A percentile compares a stretch with the other conserved stretches of the same genome.
These are phyloP conservation scores for Australoheros facetus DNA, from an alignment of 2,797 vertebrate genomes.

Conservation along the genomic window DNA sequence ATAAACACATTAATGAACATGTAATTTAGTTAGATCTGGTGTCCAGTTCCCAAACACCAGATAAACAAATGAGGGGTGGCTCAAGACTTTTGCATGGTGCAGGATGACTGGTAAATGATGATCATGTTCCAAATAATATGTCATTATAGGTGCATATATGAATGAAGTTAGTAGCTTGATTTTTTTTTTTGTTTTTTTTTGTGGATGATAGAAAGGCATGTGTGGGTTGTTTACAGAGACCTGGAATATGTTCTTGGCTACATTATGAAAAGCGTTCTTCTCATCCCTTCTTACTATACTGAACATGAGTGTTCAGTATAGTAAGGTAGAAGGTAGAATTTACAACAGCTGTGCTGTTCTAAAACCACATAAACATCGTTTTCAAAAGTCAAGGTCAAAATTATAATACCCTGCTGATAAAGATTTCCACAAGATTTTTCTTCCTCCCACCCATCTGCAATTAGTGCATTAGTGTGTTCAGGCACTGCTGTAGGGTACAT, in stretches of 20 bases:
- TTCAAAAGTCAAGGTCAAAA: not conserved
- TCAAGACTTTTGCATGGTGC: not conserved
- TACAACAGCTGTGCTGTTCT: too few relatives aligned
- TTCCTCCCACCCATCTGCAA: not conserved
- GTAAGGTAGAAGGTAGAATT: too few relatives aligned
- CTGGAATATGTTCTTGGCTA: not conserved
- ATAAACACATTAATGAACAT: not conserved
- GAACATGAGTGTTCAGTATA: too few relatives aligned
- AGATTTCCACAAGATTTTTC: not conserved
- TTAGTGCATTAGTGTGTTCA: not conserved
- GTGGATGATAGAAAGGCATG: constrained; percentile 7
- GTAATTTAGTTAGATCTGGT: not conserved
- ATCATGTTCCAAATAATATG: not conserved
- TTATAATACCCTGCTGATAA: not conserved
- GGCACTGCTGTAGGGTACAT: too few relatives aligned
- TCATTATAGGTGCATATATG: not conserved
- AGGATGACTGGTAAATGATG: constrained; percentile 6
- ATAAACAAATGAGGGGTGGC: not conserved
- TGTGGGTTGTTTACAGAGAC: not conserved
- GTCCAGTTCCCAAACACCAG: not conserved
- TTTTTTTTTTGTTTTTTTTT: not conserved
- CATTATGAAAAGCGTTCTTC: not conserved
- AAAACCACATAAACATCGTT: too few relatives aligned
- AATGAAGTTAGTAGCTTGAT: constrained; percentile 17
- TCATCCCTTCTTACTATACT: not conserved